phyloP scores from a whole-genome alignment of 2,888 invertebrate genomes.

The Atrina japonica region DNA sequence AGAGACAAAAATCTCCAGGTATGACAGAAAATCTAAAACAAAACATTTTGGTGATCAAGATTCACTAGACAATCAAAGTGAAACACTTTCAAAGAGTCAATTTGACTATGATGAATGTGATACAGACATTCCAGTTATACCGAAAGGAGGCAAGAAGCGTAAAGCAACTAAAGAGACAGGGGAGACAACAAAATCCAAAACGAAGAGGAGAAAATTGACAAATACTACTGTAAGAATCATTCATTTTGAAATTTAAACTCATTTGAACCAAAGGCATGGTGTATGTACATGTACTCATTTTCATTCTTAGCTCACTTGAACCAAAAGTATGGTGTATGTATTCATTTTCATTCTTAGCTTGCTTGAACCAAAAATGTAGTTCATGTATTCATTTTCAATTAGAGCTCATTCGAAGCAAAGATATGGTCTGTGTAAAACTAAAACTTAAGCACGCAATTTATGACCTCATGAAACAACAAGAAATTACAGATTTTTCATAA shows the following conservation, averaged over 20 bases:
- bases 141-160: conserved; percentile 45
- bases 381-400: no score
- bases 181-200: background rate
- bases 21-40: background rate
- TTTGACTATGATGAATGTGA: conserved; percentile 24
- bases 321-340: no score
- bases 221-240: background rate
- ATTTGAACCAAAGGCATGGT: no score
- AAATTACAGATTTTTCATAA: no score
- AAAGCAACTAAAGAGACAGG: conserved; percentile 26
- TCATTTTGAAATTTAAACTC: background rate
- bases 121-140: conserved; percentile 31
- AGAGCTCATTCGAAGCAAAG: no score
- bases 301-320: no score
- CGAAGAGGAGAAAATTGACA: conserved; percentile 14
- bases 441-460: no score
- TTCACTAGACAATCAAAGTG: background rate
- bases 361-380: no score
- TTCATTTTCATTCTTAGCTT: no score
- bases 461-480: no score
- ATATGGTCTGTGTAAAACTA: no score
- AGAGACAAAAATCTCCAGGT: background rate
- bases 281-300: no score
- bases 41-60: background rate
- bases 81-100: background rate